Conservation (phyloP, 2,113 vertebrate species). For the Numenius arquata region DNA sequence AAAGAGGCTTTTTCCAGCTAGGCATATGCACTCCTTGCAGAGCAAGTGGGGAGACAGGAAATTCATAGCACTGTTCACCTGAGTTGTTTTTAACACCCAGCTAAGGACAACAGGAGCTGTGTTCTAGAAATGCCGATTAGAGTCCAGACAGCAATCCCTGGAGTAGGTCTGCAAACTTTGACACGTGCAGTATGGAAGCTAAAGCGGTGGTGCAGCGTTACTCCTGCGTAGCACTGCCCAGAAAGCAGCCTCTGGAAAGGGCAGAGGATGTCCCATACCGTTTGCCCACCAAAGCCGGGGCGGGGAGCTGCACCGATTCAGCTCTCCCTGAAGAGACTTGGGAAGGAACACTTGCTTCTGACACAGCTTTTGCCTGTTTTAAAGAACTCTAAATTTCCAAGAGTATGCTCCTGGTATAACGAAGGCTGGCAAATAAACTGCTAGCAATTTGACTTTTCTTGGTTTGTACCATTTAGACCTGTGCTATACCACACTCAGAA, state of each 20-base stretch:
- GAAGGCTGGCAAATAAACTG: background rate
- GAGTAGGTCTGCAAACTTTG: background rate
- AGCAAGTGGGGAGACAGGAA: background rate
- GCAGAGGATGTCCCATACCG: fast-evolving
- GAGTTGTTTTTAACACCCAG: background rate
- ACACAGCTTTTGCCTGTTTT: background rate
- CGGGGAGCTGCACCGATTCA: background rate
- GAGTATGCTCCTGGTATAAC: background rate
- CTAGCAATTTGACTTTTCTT: background rate
- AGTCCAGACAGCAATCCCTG: background rate
- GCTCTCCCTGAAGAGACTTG: background rate
- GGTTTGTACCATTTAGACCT: too few species aligned
- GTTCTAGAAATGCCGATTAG: background rate
- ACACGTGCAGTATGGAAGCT: fast-evolving
- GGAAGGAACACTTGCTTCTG: too few species aligned
- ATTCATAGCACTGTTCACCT: background rate
- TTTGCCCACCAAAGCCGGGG: background rate
- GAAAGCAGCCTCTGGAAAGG: background rate
- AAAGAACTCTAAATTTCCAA: background rate
- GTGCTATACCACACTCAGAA: too few species aligned
- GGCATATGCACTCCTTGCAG: background rate
- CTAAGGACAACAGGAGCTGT: background rate
- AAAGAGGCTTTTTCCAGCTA: background rate
- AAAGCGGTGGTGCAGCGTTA: fast-evolving
- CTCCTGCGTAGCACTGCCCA: too few species aligned